Conservation (phyloP, 64 coral and sea anemone genomes). For the Exaiptasia diaphana region DNA sequence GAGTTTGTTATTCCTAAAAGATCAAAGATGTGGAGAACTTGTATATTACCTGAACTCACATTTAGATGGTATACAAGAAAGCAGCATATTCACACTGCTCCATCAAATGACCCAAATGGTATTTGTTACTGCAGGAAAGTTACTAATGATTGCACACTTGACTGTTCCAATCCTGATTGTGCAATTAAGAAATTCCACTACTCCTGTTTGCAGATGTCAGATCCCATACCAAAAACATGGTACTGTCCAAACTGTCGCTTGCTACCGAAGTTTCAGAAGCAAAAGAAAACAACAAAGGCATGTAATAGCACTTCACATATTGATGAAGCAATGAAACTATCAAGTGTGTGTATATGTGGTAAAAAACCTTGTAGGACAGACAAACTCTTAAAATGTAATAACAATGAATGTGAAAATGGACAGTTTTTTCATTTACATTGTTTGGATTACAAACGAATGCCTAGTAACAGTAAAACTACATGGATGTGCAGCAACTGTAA, state of each 20-base stretch:
- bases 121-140: constrained; percentile 42
- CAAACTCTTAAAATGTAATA: constrained; percentile 45
- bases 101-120: neutral
- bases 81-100: neutral
- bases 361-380: constrained; percentile 7
- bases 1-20: constrained; percentile 39
- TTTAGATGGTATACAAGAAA: constrained; percentile 36
- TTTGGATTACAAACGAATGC: constrained; percentile 49
- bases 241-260: neutral
- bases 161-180: constrained; percentile 24
- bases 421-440: constrained; percentile 28
- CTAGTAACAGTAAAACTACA: constrained; percentile 26
- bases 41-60: constrained; percentile 50
- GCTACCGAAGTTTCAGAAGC: constrained; percentile 1
- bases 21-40: constrained; percentile 25
- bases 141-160: constrained; percentile 2
- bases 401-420: constrained; percentile 5
- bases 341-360: constrained; percentile 35
- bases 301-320: neutral
- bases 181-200: neutral
- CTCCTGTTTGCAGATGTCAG: constrained; percentile 27
- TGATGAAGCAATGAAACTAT: constrained; percentile 4
- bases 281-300: neutral
- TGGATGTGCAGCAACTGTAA: constrained; percentile 20
- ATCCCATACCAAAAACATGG: constrained; percentile 25